These are phyloP conservation scores for Gymnocephalus cernua DNA, from an alignment of 2,113 vertebrate genomes.

Conservation along the genomic window DNA sequence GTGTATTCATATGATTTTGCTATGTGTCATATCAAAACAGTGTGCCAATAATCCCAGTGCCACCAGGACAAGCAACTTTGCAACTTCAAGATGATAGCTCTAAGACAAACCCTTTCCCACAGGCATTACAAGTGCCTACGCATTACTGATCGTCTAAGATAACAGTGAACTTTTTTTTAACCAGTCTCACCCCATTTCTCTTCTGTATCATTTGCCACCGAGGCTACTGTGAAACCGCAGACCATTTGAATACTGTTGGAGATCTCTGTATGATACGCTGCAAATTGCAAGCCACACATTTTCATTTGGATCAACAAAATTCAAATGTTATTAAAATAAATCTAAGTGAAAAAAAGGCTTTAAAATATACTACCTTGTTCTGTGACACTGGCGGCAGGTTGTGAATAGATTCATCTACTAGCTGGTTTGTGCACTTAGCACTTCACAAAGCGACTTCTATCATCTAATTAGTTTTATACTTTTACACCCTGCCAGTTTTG, in stretches of 20 bases:
- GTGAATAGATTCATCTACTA: background rate
- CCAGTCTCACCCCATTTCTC: background rate
- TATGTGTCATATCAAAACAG: constrained; percentile 31
- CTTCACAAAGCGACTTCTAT: background rate
- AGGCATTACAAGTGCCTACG: background rate
- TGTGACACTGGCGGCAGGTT: background rate
- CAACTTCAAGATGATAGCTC: background rate
- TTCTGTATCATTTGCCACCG: background rate
- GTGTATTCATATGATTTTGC: constrained; percentile 11
- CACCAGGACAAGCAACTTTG: constrained; percentile 2
- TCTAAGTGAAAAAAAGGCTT: constrained; percentile 12
- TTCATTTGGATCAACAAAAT: constrained; percentile 12
- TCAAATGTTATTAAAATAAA: constrained; percentile 13
- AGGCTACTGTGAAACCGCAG: background rate
- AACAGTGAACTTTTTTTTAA: background rate
- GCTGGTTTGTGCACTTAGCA: background rate
- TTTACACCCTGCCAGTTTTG: background rate
- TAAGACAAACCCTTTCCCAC: background rate
- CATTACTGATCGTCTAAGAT: background rate
- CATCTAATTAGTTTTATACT: background rate
- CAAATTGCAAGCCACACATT: constrained; percentile 22
- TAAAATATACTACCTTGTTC: background rate
- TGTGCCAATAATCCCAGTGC: background rate
- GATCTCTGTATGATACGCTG: constrained; percentile 16
- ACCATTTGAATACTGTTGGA: constrained; percentile 23